Evolutionary conservation across 2,113 vertebrate species (phyloP), one percentile per base, ranked within the genome.

Genomic region (Gasterosteus nipponicus): DNA sequence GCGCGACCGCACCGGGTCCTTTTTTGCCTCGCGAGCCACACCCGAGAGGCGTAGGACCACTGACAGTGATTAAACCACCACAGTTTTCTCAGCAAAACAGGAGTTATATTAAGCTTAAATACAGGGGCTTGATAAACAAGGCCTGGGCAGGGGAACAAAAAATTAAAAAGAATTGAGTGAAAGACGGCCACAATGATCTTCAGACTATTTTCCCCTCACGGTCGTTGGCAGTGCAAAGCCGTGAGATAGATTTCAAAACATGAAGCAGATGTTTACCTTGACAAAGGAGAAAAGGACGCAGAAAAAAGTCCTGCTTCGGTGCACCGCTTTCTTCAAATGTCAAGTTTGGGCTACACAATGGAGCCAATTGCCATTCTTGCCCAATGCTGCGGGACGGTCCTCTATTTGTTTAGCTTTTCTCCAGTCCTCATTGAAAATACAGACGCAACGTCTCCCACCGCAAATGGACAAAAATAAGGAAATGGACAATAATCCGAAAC

Each of bases 31-130:
- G 85, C 82, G 92, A 91, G 85, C 87, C 93, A 92, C 93, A 91
- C 89, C 84, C 82, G 84, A 92, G 93, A 93, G 94, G 93, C 91
- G 93, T 92, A 94, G 94, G 92, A 93, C 93, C 92, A 93, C 89
- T 93, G 93, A 92, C 91, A 92, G 92, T 93, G 84, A 93, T 93
- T 92, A 93, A 93, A 92, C 92, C 93, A 89, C 92, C 92, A 88
- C 91, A 93, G 92, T 92, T 94, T 93, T 94, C 93, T 94, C 93
- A 93, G 93, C 93, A 94, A 94, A 95, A 94, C 91, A 94, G 92
- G 90, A 94, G 94, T 94, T 95, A 95, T 94, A 95, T 95, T 95
- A 94, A 95, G 92, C 94, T 94, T 95, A 95, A 95, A 95, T 95
- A 95, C 93, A 94, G 94, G 94, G 94, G 94, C 93, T 94, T 94